phyloP scores from a whole-genome alignment of 1,140 invertebrate species.

The Cheumatopsyche charites region DNA sequence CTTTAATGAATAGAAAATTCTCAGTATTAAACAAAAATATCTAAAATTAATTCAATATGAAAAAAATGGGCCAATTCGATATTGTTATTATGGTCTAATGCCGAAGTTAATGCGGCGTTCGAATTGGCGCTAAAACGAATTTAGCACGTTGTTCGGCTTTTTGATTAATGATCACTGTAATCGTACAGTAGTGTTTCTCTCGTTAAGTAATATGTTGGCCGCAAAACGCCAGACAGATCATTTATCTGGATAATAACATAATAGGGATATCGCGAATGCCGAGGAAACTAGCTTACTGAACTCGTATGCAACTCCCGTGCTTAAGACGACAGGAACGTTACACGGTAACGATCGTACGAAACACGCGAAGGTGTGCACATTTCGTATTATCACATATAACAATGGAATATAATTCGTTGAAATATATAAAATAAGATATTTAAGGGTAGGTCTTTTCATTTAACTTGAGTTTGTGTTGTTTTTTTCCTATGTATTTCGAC shows the following conservation, averaged over 20 bases:
- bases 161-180: conserved; percentile 21
- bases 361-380: too few species aligned
- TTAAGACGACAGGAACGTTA: too few species aligned
- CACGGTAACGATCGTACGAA: too few species aligned
- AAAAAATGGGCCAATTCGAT: background rate
- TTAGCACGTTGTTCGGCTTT: conserved; percentile 21
- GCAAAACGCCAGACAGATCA: conserved; percentile 18
- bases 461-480: too few species aligned
- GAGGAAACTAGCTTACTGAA: background rate
- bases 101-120: conserved; percentile 1
- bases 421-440: too few species aligned
- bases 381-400: too few species aligned
- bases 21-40: too few species aligned
- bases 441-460: too few species aligned
- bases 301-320: background rate
- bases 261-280: conserved; percentile 6
- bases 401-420: too few species aligned
- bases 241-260: conserved; percentile 24
- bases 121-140: conserved; percentile 2
- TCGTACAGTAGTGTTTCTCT: conserved; percentile 16
- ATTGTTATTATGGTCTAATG: background rate
- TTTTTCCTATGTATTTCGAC: too few species aligned
- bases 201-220: conserved; percentile 25
- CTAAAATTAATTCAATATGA: too few species aligned
- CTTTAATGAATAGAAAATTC: too few species aligned